phyloP scores from a whole-genome alignment of 2,113 vertebrate genomes.

The Cephalopterus ornatus region DNA sequence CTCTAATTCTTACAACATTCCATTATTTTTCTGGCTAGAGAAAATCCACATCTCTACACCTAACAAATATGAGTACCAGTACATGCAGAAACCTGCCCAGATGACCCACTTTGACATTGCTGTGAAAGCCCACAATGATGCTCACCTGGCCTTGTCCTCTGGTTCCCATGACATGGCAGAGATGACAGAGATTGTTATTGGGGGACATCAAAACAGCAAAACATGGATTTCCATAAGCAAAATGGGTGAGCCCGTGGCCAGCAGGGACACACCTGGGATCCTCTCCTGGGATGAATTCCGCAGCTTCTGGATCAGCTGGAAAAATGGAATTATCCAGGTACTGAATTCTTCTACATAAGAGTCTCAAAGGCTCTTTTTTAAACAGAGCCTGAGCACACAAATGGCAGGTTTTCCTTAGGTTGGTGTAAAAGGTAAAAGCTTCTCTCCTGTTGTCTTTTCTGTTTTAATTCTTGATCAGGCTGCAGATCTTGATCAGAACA shows the following conservation, averaged over 20 bases:
- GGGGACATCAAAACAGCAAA: slow-evolving; percentile 85
- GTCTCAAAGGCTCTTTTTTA: neutral
- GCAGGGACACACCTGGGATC: slow-evolving; percentile 77
- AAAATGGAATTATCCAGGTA: slow-evolving; percentile 82
- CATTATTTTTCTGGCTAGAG: slow-evolving; percentile 75
- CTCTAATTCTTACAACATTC: neutral
- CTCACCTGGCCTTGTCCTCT: slow-evolving; percentile 85
- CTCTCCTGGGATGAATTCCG: slow-evolving; percentile 95
- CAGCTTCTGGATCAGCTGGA: slow-evolving; percentile 93
- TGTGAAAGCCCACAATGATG: slow-evolving; percentile 89
- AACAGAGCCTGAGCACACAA: neutral
- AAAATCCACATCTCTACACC: slow-evolving; percentile 94
- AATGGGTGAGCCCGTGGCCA: slow-evolving; percentile 85
- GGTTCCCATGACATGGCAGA: slow-evolving; percentile 86
- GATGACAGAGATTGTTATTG: slow-evolving; percentile 88
- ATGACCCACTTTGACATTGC: slow-evolving; percentile 84
- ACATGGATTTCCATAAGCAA: slow-evolving; percentile 89
- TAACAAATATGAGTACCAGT: slow-evolving; percentile 95
- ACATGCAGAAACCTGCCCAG: slow-evolving; percentile 84
- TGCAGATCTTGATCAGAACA: neutral
- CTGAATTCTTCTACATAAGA: neutral
- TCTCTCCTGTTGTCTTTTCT: neutral
- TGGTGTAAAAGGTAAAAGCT: neutral
- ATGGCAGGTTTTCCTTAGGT: neutral
- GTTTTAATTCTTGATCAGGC: neutral